Percentiles rank a stretch among this genome's conserved stretches.
Conservation (phyloP, 2,113 vertebrate species). For the Calidris pugnax region DNA sequence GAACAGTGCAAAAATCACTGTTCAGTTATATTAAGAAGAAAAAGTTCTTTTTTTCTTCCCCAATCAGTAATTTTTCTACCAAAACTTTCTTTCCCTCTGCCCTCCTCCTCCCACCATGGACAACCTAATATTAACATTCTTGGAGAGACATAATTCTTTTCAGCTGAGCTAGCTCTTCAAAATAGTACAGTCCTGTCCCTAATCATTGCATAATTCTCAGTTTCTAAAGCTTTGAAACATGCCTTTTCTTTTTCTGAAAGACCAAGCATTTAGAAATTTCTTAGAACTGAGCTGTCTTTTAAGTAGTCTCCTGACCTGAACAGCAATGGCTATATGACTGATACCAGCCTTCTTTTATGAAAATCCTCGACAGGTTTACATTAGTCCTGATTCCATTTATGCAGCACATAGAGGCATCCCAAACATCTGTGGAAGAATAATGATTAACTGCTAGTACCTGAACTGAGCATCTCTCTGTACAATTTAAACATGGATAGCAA, state of each 20-base stretch:
- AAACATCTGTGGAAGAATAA: not conserved
- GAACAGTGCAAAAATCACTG: not conserved
- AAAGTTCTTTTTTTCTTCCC: not conserved
- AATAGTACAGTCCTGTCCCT: not conserved
- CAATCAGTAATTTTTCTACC: not conserved
- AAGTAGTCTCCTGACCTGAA: not conserved
- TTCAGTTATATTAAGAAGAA: not conserved
- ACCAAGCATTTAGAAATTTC: not conserved
- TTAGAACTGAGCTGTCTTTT: not conserved
- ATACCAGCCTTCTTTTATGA: not conserved
- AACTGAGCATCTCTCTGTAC: not conserved
- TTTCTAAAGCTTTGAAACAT: not conserved
- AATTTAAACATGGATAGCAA: not conserved
- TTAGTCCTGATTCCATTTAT: not conserved
- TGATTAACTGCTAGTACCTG: not conserved
- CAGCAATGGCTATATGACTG: not conserved
- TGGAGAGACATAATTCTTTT: not conserved
- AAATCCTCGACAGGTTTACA: not conserved
- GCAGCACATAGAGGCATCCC: not conserved
- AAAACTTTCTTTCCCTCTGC: not conserved
- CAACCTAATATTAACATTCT: not conserved
- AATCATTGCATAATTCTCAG: not conserved
- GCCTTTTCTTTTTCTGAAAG: not conserved
- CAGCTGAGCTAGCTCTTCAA: not conserved
- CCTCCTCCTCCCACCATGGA: rapidly evolving